Conservation (phyloP, 2,797 vertebrate genomes). For the Syndactyla subalaris region DNA sequence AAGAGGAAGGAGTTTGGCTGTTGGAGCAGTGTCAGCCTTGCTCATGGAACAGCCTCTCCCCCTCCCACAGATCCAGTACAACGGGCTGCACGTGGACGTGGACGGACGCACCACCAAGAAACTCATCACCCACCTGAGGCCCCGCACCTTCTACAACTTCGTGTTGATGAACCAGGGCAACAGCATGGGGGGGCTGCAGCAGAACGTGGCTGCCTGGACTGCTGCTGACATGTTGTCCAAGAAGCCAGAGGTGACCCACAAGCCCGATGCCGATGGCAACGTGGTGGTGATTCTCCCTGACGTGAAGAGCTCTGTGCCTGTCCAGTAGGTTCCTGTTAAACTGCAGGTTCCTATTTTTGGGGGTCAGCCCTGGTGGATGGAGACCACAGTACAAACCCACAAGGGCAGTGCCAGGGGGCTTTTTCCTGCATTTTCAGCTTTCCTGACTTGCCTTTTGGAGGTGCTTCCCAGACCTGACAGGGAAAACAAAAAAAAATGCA, state of each 20-base stretch:
- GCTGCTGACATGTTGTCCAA: slow-evolving; percentile 85
- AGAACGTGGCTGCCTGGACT: slow-evolving; percentile 88
- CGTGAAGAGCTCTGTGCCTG: slow-evolving; percentile 81
- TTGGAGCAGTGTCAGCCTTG: background rate
- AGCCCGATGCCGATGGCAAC: slow-evolving; percentile 85
- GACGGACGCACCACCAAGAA: slow-evolving; percentile 90
- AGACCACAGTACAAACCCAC: background rate
- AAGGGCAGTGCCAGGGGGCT: too few species aligned
- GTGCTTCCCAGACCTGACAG: background rate
- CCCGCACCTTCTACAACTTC: slow-evolving; percentile 92
- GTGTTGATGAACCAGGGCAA: slow-evolving; percentile 89
- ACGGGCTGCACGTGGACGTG: slow-evolving; percentile 88
- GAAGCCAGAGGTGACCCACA: slow-evolving; percentile 89
- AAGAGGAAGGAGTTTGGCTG: background rate
- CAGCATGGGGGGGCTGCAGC: slow-evolving; percentile 86
- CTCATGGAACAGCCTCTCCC: background rate
- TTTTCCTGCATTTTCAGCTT: background rate
- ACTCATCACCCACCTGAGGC: slow-evolving; percentile 87
- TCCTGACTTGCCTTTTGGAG: background rate
- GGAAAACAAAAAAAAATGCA: background rate
- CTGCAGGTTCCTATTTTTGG: background rate
- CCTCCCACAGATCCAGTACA: slow-evolving; percentile 89
- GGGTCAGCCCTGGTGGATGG: background rate
- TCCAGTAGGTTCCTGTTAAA: slow-evolving; percentile 82
- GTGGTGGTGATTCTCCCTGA: slow-evolving; percentile 87